These are phyloP conservation scores for Apteryx owenii DNA, from an alignment of 2,113 vertebrate species.

Conservation along the genomic window DNA sequence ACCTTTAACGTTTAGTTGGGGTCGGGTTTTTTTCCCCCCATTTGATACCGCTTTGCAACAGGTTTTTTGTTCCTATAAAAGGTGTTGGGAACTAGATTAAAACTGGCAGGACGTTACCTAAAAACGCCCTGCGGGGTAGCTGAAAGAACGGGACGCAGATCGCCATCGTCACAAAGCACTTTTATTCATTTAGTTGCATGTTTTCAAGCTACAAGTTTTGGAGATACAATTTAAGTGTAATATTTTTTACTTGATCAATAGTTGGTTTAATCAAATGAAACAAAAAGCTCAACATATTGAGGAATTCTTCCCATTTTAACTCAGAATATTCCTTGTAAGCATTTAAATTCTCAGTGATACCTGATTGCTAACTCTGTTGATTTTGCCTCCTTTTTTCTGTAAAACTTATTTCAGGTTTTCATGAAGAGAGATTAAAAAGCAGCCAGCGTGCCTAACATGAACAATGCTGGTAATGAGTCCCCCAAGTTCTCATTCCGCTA, in stretches of 20 bases:
- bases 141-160: fast-evolving
- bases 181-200: background rate
- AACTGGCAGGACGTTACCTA: no score
- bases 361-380: fast-evolving
- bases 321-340: fast-evolving
- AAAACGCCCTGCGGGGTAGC: no score
- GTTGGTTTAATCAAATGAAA: background rate
- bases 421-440: fast-evolving
- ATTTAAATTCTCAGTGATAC: fast-evolving
- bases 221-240: fast-evolving
- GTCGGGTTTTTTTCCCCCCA: no score
- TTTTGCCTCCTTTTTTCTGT: fast-evolving
- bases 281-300: fast-evolving
- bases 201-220: fast-evolving
- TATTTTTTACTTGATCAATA: fast-evolving
- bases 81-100: no score
- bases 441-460: fast-evolving
- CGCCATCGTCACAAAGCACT: background rate
- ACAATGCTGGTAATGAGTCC: background rate
- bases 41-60: no score
- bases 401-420: background rate
- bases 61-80: no score
- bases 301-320: background rate
- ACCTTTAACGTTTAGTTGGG: no score
- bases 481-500: background rate